Evolutionary conservation across 2,113 vertebrate species (phyloP).

Genomic region (Neotragus pygmaeus): DNA sequence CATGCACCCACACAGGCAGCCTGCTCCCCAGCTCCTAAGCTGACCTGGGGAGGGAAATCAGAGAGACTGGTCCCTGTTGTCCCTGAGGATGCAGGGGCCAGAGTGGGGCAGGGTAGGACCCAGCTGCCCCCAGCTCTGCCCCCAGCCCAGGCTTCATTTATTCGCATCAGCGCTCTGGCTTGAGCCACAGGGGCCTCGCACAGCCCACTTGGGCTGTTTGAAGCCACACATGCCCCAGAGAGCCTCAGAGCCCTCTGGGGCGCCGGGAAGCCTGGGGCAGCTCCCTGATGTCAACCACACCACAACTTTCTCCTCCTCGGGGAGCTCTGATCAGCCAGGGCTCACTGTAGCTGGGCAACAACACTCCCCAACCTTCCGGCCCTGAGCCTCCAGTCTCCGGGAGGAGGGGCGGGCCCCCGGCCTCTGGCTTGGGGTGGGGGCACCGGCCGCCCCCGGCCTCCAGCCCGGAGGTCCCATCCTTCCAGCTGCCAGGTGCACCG

Average conservation of each 20-base stretch:
- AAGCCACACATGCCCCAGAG: not conserved
- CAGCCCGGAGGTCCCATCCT: not conserved
- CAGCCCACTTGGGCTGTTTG: slow-evolving; percentile 1
- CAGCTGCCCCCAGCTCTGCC: not conserved
- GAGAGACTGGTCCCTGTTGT: not conserved
- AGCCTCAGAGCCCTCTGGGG: not conserved
- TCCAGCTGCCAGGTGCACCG: not conserved
- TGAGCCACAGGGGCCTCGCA: not conserved
- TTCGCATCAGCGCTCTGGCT: not conserved
- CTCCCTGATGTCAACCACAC: slow-evolving; percentile 1
- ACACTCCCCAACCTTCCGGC: slow-evolving; percentile 19
- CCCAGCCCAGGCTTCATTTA: slow-evolving; percentile 4
- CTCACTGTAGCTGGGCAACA: slow-evolving; percentile 50
- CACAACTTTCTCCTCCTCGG: slow-evolving; percentile 60
- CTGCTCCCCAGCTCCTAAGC: not conserved
- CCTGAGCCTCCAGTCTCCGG: not conserved
- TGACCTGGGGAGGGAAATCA: not conserved
- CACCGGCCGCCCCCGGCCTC: not conserved
- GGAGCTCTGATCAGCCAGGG: slow-evolving; percentile 23
- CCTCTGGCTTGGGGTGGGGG: not conserved
- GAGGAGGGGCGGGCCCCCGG: not conserved
- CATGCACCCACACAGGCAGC: not conserved
- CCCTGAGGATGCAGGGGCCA: not conserved
- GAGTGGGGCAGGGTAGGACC: not conserved
- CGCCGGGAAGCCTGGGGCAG: slow-evolving; percentile 37